These are phyloP conservation scores for Mesodorylaimus sp. DNA, from an alignment of 2,888 invertebrate species.

Conservation along the genomic window DNA sequence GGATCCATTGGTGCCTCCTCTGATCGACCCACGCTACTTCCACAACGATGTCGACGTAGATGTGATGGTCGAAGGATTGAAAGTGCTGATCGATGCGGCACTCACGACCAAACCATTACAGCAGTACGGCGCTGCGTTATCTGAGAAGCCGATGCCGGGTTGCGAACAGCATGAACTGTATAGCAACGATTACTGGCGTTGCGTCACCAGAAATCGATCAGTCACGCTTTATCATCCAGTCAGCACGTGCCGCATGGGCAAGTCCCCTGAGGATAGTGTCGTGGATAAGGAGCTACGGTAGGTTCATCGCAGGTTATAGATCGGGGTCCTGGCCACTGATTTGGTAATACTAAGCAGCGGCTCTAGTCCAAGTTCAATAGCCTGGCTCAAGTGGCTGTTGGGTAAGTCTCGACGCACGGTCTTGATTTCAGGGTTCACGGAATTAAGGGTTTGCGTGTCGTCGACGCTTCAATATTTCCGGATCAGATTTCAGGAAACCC, in stretches of 20 bases:
- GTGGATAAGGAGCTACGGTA: slow-evolving; percentile 5
- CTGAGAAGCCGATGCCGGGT: background rate
- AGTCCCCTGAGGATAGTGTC: background rate
- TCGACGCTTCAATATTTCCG: slow-evolving; percentile 8
- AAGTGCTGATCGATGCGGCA: background rate
- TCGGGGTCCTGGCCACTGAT: too few species aligned
- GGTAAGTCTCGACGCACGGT: too few species aligned
- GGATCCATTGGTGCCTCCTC: background rate
- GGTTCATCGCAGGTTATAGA: too few species aligned
- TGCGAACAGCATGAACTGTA: slow-evolving; percentile 1
- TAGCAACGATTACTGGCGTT: background rate
- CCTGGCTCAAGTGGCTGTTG: too few species aligned
- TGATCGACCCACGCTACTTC: slow-evolving; percentile 4
- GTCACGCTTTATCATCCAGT: slow-evolving; percentile 5
- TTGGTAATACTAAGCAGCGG: too few species aligned
- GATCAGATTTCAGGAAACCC: background rate
- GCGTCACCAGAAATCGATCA: slow-evolving; percentile 1
- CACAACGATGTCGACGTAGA: background rate
- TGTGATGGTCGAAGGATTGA: background rate
- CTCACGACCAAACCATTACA: background rate
- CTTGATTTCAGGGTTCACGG: slow-evolving; percentile 7
- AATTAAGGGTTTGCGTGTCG: slow-evolving; percentile 1
- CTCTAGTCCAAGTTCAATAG: too few species aligned
- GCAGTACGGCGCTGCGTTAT: background rate
- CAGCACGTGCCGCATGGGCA: slow-evolving; percentile 7